Evolutionary conservation across 2,113 vertebrate genomes (phyloP), one percentile per base, ranked within the genome.

Genomic region (Psammodynastes pulverulentus): DNA sequence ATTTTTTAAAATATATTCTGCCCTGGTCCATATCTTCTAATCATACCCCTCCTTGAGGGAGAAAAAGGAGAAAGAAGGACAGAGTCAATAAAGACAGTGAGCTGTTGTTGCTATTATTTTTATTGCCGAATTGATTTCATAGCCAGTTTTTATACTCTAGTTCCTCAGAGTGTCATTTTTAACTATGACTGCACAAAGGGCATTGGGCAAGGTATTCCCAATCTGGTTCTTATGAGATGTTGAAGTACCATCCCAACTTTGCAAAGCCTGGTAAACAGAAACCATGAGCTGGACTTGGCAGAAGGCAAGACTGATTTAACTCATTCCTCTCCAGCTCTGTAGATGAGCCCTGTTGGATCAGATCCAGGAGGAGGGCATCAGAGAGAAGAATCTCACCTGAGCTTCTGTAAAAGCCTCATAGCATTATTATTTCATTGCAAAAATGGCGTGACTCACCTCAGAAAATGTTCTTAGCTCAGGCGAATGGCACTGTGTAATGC

Each of bases 301-400:
- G 89, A 92, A 13, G 58, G 45, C 48, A 88, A 58, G 52, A 79
- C 84, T 94, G 91, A 29, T 95, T 91, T 94, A 95, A 93, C 93
- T 95, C 92, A 79, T 89, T 48, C 17, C 91, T 94, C 94, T 94
- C 92, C 92, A 93, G 93, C 79, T 92, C 79, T 91, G 79, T 89
- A 1, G 62, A 91, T 94, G 96, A 96, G 94, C 91, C 93, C 34
- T 94, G 23, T 93, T 95, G 95, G 91, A 95, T 95, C 79, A 88
- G 91, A 95, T 92, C 95, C 95, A 97, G 87, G 29, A 90, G 45
- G 95, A 94, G 94, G 90, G 94, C 94, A 92, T 94, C 92, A 95
- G 95, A 97, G 94, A 96, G 95, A 97, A 96, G 95, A 97, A 95
- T 95, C 94, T 87, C 93, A 96, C 94, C 87, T 85, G 94, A 95